Evolutionary conservation across 2,888 invertebrate genomes (phyloP).

Genomic region (Sympetrum striolatum): DNA sequence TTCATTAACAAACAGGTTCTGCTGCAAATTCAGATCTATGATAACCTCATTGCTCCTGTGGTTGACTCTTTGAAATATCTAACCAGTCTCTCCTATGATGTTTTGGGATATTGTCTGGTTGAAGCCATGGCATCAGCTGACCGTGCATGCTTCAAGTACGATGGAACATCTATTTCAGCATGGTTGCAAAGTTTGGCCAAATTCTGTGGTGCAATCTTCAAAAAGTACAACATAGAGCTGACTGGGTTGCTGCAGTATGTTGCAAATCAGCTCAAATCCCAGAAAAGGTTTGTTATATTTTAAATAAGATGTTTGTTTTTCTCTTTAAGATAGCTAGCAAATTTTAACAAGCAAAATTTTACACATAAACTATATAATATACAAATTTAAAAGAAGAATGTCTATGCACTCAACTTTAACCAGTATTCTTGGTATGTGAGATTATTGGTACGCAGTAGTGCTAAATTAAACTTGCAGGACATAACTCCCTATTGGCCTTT

Average conservation of each 20-base stretch:
- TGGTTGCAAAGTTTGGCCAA: conserved; percentile 95
- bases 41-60: conserved; percentile 93
- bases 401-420: not conserved
- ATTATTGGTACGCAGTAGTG: conserved; percentile 3
- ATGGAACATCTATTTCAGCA: conserved; percentile 88
- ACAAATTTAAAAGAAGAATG: too few relatives aligned
- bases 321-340: not conserved
- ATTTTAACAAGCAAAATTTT: too few relatives aligned
- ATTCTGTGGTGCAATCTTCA: conserved; percentile 95
- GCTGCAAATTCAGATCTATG: conserved; percentile 88
- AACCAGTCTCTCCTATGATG: conserved; percentile 93
- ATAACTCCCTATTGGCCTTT: not conserved
- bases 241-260: conserved; percentile 96
- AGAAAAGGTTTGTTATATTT: conserved; percentile 76
- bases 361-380: too few relatives aligned
- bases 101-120: conserved; percentile 93
- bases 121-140: conserved; percentile 85
- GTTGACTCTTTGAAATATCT: conserved; percentile 97
- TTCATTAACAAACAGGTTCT: conserved; percentile 62
- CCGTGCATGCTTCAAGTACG: conserved; percentile 78
- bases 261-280: conserved; percentile 94
- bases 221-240: conserved; percentile 96
- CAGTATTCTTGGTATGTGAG: not conserved
- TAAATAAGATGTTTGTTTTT: conserved; percentile 12
- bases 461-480: not conserved